phyloP scores from a whole-genome alignment of 2,888 invertebrate species.

The Thymelicus acteon region DNA sequence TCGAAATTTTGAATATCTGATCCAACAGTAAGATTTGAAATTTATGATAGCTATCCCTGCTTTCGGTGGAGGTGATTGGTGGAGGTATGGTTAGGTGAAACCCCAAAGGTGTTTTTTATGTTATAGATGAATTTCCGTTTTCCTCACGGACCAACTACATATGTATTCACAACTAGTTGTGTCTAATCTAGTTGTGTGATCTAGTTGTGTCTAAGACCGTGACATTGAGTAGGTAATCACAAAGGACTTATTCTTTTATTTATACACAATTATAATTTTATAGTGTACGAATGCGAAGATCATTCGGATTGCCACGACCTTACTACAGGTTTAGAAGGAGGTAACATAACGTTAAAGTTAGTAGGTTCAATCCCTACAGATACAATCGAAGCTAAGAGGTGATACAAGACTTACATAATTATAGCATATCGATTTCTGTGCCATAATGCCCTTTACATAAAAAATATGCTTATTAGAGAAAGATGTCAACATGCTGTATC shows the following conservation, averaged over 20 bases:
- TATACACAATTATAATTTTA: conserved; percentile 11
- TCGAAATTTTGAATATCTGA: conserved; percentile 63
- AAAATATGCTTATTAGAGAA: background rate
- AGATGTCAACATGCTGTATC: background rate
- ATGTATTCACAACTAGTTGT: no score
- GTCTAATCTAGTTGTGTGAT: no score
- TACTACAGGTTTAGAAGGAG: conserved; percentile 12
- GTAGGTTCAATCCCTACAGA: background rate
- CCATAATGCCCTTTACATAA: no score
- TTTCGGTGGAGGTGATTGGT: conserved; percentile 63
- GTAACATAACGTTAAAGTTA: conserved; percentile 23
- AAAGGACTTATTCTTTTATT: conserved; percentile 16
- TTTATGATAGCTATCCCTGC: conserved; percentile 50
- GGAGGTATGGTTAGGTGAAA: conserved; percentile 24
- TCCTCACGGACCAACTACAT: no score
- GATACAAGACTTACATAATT: no score
- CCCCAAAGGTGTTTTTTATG: no score
- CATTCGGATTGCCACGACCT: conserved; percentile 7
- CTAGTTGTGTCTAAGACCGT: no score
- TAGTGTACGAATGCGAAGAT: conserved; percentile 39
- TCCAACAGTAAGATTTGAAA: conserved; percentile 70
- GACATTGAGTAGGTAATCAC: background rate
- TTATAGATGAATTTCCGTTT: background rate
- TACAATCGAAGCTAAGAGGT: no score
- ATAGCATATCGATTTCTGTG: no score